A percentile compares a stretch with the other conserved stretches of the same genome.
Conservation (phyloP, 2,888 invertebrate species). For the Polymixis lichenea region DNA sequence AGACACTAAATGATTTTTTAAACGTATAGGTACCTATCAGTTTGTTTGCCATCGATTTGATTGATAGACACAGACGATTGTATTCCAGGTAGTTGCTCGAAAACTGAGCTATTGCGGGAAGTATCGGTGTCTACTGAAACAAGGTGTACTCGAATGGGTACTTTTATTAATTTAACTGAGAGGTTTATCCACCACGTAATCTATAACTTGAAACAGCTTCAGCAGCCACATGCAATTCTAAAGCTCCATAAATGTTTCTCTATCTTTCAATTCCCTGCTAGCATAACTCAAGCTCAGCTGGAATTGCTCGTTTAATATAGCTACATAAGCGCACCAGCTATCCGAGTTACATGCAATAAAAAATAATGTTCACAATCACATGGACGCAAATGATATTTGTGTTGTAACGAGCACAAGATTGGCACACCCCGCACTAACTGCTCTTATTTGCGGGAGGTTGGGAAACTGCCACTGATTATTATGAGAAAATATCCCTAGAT, state of each 20-base stretch:
- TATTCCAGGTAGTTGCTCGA: too few species aligned
- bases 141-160: not conserved
- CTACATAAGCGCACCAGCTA: not conserved
- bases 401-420: constrained; percentile 36
- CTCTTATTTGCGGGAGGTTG: not conserved
- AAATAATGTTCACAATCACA: constrained; percentile 36
- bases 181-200: not conserved
- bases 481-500: not conserved
- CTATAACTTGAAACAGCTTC: not conserved
- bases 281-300: not conserved
- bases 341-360: constrained; percentile 25
- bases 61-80: too few species aligned
- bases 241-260: not conserved
- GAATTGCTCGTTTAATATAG: constrained; percentile 5
- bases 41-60: not conserved
- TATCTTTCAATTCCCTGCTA: constrained; percentile 5
- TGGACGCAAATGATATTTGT: constrained; percentile 43
- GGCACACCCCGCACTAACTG: constrained; percentile 2
- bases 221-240: not conserved
- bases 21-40: not conserved
- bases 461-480: not conserved
- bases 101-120: not conserved
- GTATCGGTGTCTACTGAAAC: not conserved
- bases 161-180: not conserved
- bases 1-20: not conserved